phyloP scores from a whole-genome alignment of 2,888 invertebrate species.

The Stictocephala bisonia region DNA sequence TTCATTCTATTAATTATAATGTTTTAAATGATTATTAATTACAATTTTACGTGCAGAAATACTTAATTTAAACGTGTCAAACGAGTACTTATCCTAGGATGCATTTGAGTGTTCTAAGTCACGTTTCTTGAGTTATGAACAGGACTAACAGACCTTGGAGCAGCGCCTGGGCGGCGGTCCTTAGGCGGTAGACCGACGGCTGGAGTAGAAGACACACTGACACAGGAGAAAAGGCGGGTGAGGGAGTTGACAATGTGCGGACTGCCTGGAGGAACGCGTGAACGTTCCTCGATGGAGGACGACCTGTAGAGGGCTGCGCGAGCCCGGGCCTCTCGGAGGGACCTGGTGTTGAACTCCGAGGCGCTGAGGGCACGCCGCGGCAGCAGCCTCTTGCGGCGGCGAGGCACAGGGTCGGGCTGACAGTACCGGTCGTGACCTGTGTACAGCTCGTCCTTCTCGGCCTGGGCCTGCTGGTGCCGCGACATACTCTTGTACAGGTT shows the following conservation, averaged over 20 bases:
- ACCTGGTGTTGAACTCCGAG: conserved; percentile 48
- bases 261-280: background rate
- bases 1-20: too few relatives aligned
- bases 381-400: conserved; percentile 45
- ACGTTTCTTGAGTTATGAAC: too few relatives aligned
- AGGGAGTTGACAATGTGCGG: conserved; percentile 36
- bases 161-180: conserved; percentile 23
- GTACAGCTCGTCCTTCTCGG: conserved; percentile 49
- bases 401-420: conserved; percentile 65
- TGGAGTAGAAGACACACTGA: conserved; percentile 46
- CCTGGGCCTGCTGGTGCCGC: conserved; percentile 56
- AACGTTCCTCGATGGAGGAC: conserved; percentile 33
- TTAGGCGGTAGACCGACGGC: too few relatives aligned
- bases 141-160: too few relatives aligned
- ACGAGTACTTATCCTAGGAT: too few relatives aligned
- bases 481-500: conserved; percentile 49
- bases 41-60: too few relatives aligned
- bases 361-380: conserved; percentile 49
- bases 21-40: too few relatives aligned
- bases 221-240: conserved; percentile 51
- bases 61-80: too few relatives aligned
- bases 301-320: conserved; percentile 39
- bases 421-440: conserved; percentile 87
- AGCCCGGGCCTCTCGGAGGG: conserved; percentile 27
- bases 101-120: too few relatives aligned